These are phyloP conservation scores for Nematostella vectensis DNA, from an alignment of 92 coral and sea anemone species.

Conservation along the genomic window DNA sequence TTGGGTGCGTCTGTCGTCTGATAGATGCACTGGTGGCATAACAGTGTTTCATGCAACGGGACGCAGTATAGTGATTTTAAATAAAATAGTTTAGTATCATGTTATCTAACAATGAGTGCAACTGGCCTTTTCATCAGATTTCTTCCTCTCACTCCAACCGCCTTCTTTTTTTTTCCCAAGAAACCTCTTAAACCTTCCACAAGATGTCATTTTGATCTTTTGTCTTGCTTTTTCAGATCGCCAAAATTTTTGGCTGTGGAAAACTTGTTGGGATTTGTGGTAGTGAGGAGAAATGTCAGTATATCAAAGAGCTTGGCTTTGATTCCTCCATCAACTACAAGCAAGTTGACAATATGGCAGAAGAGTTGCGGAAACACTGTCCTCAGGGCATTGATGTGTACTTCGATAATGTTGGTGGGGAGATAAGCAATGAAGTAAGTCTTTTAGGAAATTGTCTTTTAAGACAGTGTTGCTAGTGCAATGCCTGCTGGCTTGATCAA, in stretches of 20 bases:
- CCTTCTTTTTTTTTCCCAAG: too few species aligned
- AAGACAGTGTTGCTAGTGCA: too few species aligned
- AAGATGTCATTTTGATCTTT: not conserved
- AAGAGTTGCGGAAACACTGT: constrained; percentile 39
- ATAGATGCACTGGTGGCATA: too few species aligned
- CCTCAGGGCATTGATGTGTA: constrained; percentile 80
- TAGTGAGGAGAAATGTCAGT: constrained; percentile 68
- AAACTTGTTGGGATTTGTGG: constrained; percentile 84
- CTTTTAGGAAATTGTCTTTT: too few species aligned
- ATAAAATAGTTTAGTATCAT: too few species aligned
- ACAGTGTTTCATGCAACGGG: too few species aligned
- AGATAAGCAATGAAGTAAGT: constrained; percentile 61
- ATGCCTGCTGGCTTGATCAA: not conserved
- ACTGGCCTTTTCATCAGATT: too few species aligned
- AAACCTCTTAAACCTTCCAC: too few species aligned
- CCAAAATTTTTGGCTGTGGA: constrained; percentile 77
- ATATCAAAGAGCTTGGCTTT: constrained; percentile 70
- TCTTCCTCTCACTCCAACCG: too few species aligned
- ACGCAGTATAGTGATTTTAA: too few species aligned
- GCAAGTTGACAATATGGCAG: constrained; percentile 32
- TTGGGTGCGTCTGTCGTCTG: too few species aligned
- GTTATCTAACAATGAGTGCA: too few species aligned
- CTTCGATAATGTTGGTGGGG: constrained; percentile 92
- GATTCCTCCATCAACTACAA: constrained; percentile 84
- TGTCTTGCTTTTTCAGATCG: constrained; percentile 66